A percentile compares a stretch with the other conserved stretches of the same genome.
These are phyloP conservation scores for Capreolus pygargus DNA, from an alignment of 2,113 vertebrate species.

Conservation along the genomic window DNA sequence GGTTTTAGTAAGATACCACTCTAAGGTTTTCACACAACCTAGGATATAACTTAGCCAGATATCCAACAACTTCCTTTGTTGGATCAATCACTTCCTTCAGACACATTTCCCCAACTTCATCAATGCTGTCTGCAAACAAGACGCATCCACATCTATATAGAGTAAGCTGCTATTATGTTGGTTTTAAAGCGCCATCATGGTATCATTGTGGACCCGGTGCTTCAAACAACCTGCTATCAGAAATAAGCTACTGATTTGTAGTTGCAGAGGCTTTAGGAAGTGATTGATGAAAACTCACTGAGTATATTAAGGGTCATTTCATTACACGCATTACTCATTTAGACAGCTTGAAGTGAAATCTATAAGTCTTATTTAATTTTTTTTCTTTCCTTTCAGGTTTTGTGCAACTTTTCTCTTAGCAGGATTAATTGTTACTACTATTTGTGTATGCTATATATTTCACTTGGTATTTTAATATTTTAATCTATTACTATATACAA, in stretches of 20 bases:
- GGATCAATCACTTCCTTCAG: not conserved
- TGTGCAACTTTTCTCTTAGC: not conserved
- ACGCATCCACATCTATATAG: not conserved
- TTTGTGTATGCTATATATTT: not conserved
- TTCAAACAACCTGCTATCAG: conserved; percentile 16
- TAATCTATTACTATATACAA: not conserved
- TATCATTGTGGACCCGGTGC: not conserved
- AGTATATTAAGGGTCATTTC: conserved; percentile 40
- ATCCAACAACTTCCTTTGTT: not conserved
- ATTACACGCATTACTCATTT: conserved; percentile 39
- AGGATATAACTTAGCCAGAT: not conserved
- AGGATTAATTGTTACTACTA: not conserved
- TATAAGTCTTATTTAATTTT: not conserved
- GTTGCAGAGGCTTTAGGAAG: conserved; percentile 3
- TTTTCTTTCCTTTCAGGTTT: conserved; percentile 12
- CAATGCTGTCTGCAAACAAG: not conserved
- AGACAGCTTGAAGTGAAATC: conserved; percentile 51
- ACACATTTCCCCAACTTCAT: not conserved
- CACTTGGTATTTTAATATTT: not conserved
- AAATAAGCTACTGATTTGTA: conserved; percentile 44
- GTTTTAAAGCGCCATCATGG: not conserved
- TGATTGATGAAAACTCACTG: conserved; percentile 44
- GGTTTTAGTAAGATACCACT: not conserved
- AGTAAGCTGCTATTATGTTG: not conserved
- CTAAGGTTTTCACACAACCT: not conserved